Percentiles rank a stretch among this genome's conserved stretches.
Evolutionary conservation across 1,140 invertebrate species (phyloP).

Genomic region (Lepidotrigona ventralis): DNA sequence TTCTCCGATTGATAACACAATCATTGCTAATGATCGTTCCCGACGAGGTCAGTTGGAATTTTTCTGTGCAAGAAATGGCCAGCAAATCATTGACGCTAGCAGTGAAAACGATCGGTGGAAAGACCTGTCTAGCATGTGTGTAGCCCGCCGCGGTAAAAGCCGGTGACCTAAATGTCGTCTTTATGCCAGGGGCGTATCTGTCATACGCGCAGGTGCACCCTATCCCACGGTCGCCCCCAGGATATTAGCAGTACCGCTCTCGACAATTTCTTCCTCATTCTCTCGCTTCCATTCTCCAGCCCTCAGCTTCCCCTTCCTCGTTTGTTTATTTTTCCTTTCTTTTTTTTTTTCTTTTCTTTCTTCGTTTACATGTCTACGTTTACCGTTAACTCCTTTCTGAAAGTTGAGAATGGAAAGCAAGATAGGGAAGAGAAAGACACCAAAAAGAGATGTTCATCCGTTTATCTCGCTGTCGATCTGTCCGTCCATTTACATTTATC

Average conservation of each 20-base stretch:
- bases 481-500: constrained; percentile 25
- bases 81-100: neutral
- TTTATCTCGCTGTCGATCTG: constrained; percentile 26
- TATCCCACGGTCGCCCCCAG: constrained; percentile 59
- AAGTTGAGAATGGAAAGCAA: neutral
- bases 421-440: too few relatives aligned
- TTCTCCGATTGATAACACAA: neutral
- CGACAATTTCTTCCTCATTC: constrained; percentile 54
- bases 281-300: constrained; percentile 24
- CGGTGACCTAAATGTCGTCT: constrained; percentile 66
- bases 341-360: neutral
- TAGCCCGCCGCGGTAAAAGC: constrained; percentile 60
- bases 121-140: constrained; percentile 37
- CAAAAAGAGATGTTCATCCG: constrained; percentile 10
- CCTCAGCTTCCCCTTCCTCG: too few relatives aligned
- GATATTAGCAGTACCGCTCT: constrained; percentile 58
- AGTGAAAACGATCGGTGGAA: constrained; percentile 41
- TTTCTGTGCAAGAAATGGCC: neutral
- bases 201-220: constrained; percentile 65
- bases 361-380: neutral
- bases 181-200: constrained; percentile 67
- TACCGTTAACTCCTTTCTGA: constrained; percentile 5
- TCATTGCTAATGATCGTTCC: neutral
- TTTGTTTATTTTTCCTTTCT: too few relatives aligned
- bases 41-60: neutral